Evolutionary conservation across 2,113 vertebrate genomes (phyloP), one percentile per base, ranked within the genome.

Genomic region (Petromus typicus): DNA sequence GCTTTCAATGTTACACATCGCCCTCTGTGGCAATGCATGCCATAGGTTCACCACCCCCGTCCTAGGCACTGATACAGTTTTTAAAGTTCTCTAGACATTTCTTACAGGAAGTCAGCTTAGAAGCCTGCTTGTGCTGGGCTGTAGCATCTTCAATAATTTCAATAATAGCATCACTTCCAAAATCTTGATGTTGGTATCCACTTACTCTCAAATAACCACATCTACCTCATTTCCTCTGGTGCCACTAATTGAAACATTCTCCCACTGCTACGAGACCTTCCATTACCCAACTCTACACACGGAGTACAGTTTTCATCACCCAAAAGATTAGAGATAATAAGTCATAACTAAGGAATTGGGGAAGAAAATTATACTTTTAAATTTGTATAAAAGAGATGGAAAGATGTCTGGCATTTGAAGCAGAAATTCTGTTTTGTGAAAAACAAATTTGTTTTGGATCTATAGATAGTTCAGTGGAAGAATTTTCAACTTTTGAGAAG

Each of bases 391-490:
- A 89, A 80, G 45, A 59, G 32, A 92, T 43, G 32, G 40, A 54
- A 76, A 78, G 63, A 54, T 9, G 8, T 40, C 82, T 89, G n/a
- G n/a, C 79, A 82, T 40, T 91, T 88, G 73, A 83, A 92, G 40
- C n/a, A 82, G 23, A 81, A 93, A 59, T 40, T 59, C 25, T 88
- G 40, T 64, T 95, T 80, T 43, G 14, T 51, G 5, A 90, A 95
- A 93, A 85, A 79, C 25, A 34, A 59, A 71, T 56, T 93, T 90
- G 18, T 79, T 79, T 85, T 51, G 34, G 17, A 71, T 73, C 56
- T 40, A 51, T 22, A 8, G 40, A 63, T 17, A 66, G 57, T 45
- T 81, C 22, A 45, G n/a, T 30, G 32, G 71, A 61, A 64, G 56
- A 83, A 92, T 63, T 91, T 75, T 86, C 37, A 64, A 71, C 17